Evolutionary conservation across 2,797 vertebrate species (phyloP), one percentile per base, ranked within the genome.

Genomic region (Enteromius trimaculatus): DNA sequence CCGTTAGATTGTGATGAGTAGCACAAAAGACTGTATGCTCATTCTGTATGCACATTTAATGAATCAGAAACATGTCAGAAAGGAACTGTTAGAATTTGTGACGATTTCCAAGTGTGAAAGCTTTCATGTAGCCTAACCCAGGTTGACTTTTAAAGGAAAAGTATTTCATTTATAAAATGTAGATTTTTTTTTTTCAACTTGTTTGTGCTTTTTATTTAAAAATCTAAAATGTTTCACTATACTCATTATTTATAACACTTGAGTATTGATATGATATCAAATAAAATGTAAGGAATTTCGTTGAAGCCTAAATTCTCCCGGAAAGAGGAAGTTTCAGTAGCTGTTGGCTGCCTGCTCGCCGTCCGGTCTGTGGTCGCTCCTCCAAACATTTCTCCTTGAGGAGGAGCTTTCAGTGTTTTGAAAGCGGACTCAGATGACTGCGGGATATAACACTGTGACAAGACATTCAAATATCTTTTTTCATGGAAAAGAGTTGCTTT

Each of bases 341-440:
- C 74, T 70, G 51, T 79, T 76, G 80, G 44, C 29, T 58, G 76
- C 49, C 69, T 72, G 75, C 8, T 65, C 42, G 39, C 62, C 78
- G 71, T 77, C 62, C 77, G 42, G 77, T 79, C 37, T 76, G 80
- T 74, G 72, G 80, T 60, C 62, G 70, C 85, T 34, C 31, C 75
- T 78, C 66, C 49, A 69, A 55, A 84, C 74, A 31, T 77, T 86
- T 85, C 60, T 65, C 49, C 51, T 26, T 74, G 64, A 88, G 86
- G 86, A 87, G 79, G 86, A 79, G 81, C 84, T 65, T 71, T 70
- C 44, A 37, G 62, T 83, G 80, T 77, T 84, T 78, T 79, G 82
- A 62, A 82, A 79, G 69, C 78, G n/a, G 29, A 68, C 5, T 71
- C 47, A 39, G 64, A 68, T 64, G 49, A 39, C 21, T 68, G 21